These are phyloP conservation scores for Drosophila arawakana DNA, from an alignment of 1,140 invertebrate species.

Conservation along the genomic window DNA sequence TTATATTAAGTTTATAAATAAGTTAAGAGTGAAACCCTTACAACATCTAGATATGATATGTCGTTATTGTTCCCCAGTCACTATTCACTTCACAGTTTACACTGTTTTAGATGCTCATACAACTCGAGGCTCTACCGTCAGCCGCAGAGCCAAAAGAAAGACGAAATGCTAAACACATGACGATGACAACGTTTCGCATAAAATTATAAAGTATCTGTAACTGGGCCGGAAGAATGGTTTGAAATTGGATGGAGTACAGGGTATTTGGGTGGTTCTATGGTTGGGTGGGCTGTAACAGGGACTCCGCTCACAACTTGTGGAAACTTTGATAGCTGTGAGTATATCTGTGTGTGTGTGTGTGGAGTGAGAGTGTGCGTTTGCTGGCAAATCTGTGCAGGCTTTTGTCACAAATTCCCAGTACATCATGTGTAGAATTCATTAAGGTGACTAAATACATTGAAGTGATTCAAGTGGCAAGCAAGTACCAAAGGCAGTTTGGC, in stretches of 20 bases:
- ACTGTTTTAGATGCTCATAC: constrained; percentile 9
- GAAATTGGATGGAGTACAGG: neutral
- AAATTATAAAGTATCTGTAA: constrained; percentile 72
- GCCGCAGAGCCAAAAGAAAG: constrained; percentile 23
- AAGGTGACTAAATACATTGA: constrained; percentile 80
- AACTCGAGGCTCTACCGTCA: constrained; percentile 20
- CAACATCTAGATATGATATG: neutral
- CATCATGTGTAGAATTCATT: constrained; percentile 83
- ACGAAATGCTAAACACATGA: constrained; percentile 61
- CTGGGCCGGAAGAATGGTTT: constrained; percentile 31
- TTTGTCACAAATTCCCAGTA: constrained; percentile 76
- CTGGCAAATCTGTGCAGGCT: constrained; percentile 77
- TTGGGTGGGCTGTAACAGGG: constrained; percentile 16
- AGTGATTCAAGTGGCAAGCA: constrained; percentile 28
- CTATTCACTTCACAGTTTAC: constrained; percentile 25
- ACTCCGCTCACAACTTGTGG: constrained; percentile 41
- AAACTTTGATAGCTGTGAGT: constrained; percentile 61
- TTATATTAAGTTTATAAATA: no score
- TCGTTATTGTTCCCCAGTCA: constrained; percentile 7
- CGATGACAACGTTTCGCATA: constrained; percentile 62
- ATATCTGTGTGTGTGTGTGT: constrained; percentile 49
- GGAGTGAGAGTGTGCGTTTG: constrained; percentile 60
- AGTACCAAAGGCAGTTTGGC: constrained; percentile 58
- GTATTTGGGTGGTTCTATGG: neutral
- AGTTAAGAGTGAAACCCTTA: neutral